Base-by-base conservation (phyloP, 2,113 vertebrate species). In the Cottus gobio region DNA sequence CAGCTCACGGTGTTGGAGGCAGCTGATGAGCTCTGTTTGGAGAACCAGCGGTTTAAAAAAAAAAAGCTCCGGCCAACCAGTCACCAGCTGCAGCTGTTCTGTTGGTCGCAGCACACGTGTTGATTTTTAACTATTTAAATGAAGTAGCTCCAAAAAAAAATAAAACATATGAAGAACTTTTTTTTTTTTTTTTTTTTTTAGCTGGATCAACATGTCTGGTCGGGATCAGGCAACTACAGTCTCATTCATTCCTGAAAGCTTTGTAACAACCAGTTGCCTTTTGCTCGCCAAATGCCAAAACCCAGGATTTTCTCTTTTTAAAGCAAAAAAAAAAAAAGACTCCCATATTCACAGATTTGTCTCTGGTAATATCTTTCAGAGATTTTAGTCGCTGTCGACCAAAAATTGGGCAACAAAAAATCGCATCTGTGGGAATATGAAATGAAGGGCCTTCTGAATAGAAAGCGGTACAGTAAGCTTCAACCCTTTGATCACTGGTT, bases 401-500 rank as follows among this genome's bases (percentile, higher is more conserved):
- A 65, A 54, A 57, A 10, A n/a, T 54, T 10, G 9, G 50, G 50
- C 22, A n/a, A n/a, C n/a, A 54, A 50, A 4, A 22, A 22, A 18
- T 48, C 2, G 0, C 24, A 48, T 22, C 26, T 39, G 37, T 42
- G 0, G 20, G 7, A 30, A 20, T 83, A 30, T 73, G 1, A 61
- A 65, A 85, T 66, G 65, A 84, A 84, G 46, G 58, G 52, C 46
- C 60, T 79, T 69, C 71, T 31, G 26, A 66, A 71, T n/a, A n/a
- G 30, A 36, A 16, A 28, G 5, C 39, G 75, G 77, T 79, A 76
- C 83, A 80, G 39, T 24, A 16, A 77, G 79, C 75, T 63, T 67
- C 74, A 57, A 81, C 75, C 71, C 71, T 91, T 83, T 71, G 39
- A 85, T 91, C 71, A 74, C 89, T 85, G 84, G 87, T 88, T 89